A percentile compares a stretch with the other conserved stretches of the same genome.
phyloP scores from a whole-genome alignment of 1,140 invertebrate species.

The Steinernema feltiae region DNA sequence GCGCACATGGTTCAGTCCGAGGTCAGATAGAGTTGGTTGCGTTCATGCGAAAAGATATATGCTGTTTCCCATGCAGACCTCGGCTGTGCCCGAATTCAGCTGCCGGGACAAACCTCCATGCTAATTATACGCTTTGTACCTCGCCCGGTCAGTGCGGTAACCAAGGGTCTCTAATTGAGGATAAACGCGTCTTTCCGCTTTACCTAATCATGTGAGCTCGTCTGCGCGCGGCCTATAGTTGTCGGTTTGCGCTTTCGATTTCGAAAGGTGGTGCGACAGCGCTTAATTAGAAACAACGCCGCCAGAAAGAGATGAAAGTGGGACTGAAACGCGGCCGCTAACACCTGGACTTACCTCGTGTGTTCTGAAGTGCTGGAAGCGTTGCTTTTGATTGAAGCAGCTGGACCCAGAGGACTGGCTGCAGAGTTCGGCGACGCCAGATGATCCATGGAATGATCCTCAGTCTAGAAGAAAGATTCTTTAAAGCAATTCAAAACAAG shows the following conservation, averaged over 20 bases:
- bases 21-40: background rate
- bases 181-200: background rate
- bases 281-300: background rate
- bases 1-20: background rate
- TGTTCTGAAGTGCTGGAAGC: slow-evolving; percentile 29
- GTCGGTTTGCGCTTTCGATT: background rate
- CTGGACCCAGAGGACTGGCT: slow-evolving; percentile 18
- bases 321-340: background rate
- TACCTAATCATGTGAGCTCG: background rate
- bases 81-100: background rate
- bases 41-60: background rate
- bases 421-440: slow-evolving; percentile 24
- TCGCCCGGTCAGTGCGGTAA: background rate
- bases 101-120: background rate
- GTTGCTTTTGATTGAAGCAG: slow-evolving; percentile 27
- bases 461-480: background rate
- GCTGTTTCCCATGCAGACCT: background rate
- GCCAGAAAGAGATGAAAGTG: background rate
- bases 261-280: background rate
- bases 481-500: background rate
- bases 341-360: slow-evolving; percentile 20
- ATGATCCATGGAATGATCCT: slow-evolving; percentile 1
- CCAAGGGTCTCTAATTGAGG: slow-evolving; percentile 3
- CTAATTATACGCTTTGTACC: slow-evolving; percentile 5
- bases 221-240: background rate